phyloP scores from a whole-genome alignment of 2,113 vertebrate species.

The Periophthalmus modestus region DNA sequence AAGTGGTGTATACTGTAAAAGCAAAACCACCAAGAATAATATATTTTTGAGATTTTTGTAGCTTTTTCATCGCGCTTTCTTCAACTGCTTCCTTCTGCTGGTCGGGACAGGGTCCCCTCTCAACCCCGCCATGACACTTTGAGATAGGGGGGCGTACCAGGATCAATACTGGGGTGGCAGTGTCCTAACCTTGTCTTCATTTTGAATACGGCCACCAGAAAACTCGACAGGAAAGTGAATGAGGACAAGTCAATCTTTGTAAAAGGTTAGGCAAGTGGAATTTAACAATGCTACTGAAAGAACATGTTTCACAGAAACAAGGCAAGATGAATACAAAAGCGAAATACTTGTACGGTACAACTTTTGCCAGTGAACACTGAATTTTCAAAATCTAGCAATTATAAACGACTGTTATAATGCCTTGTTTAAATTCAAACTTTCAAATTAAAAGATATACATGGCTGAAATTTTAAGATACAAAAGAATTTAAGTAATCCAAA shows the following conservation, averaged over 20 bases:
- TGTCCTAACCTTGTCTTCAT: constrained; percentile 33
- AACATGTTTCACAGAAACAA: not conserved
- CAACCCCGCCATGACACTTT: constrained; percentile 16
- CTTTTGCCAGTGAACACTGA: not conserved
- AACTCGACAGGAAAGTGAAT: constrained; percentile 35
- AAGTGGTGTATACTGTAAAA: constrained; percentile 21
- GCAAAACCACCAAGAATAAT: too few relatives aligned
- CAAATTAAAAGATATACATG: too few relatives aligned
- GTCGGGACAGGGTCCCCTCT: constrained; percentile 19
- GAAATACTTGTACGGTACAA: not conserved
- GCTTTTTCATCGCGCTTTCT: constrained; percentile 21
- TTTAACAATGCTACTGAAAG: not conserved
- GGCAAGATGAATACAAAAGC: not conserved
- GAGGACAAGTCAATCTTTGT: constrained; percentile 32
- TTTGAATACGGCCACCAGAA: constrained; percentile 44
- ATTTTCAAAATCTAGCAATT: too few relatives aligned
- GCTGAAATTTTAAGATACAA: too few relatives aligned
- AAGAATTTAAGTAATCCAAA: too few relatives aligned
- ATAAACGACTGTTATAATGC: too few relatives aligned
- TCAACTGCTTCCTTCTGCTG: constrained; percentile 28
- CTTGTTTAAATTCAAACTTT: too few relatives aligned
- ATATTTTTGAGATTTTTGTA: too few relatives aligned
- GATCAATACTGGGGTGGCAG: constrained; percentile 43
- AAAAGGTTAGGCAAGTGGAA: not conserved
- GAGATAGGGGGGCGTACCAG: constrained; percentile 10